These are phyloP conservation scores for Eurytoma adleriae DNA, from an alignment of 2,888 invertebrate genomes.

Conservation along the genomic window DNA sequence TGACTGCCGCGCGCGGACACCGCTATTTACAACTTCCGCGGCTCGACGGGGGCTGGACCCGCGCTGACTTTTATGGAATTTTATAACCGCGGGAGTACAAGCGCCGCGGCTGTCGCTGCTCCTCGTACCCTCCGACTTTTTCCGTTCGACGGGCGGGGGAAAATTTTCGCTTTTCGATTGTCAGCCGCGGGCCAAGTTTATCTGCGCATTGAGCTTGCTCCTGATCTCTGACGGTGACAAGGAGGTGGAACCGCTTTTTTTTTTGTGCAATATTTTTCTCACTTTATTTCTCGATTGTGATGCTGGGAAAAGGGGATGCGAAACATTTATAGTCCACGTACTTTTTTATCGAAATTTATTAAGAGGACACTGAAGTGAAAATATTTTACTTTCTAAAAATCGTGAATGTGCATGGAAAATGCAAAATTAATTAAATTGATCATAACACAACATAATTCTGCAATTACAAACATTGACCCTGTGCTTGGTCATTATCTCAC, in stretches of 20 bases:
- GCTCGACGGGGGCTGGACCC: constrained; percentile 2
- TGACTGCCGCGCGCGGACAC: background rate
- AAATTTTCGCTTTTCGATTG: constrained; percentile 3
- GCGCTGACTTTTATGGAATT: constrained; percentile 54
- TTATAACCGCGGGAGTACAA: constrained; percentile 53
- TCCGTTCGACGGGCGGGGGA: background rate
- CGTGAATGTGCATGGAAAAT: too few species aligned
- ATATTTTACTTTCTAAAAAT: too few species aligned
- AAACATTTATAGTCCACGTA: too few species aligned
- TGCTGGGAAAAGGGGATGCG: too few species aligned
- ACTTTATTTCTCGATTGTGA: constrained; percentile 8
- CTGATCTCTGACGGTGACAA: background rate
- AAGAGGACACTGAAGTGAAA: too few species aligned
- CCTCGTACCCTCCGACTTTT: background rate
- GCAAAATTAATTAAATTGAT: too few species aligned
- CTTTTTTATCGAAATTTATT: too few species aligned
- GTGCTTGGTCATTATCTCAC: background rate
- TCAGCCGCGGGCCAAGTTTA: background rate
- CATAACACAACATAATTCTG: too few species aligned
- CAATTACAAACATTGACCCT: too few species aligned
- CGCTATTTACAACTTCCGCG: constrained; percentile 57
- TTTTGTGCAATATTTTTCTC: constrained; percentile 6
- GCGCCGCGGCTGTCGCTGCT: background rate
- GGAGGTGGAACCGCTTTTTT: too few species aligned
- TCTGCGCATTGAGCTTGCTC: too few species aligned